phyloP scores from a whole-genome alignment of 2,888 invertebrate species.

The Tachina fera region DNA sequence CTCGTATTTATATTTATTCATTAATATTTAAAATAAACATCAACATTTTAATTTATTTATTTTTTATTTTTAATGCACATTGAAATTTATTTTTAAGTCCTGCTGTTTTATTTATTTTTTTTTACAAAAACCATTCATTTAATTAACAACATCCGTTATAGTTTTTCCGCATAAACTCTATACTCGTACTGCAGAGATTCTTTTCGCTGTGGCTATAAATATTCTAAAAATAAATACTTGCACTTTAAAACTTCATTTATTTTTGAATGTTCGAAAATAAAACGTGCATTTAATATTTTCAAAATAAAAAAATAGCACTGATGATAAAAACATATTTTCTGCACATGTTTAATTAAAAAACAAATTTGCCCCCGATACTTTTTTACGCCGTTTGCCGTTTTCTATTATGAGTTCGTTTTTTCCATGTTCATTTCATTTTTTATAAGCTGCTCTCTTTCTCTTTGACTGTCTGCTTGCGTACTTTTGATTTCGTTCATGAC shows the following conservation, averaged over 20 bases:
- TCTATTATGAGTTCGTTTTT: conserved; percentile 23
- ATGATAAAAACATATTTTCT: conserved; percentile 59
- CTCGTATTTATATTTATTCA: too few species aligned
- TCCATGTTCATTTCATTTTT: conserved; percentile 31
- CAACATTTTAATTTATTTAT: too few species aligned
- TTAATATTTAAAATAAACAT: too few species aligned
- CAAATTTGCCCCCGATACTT: conserved; percentile 43
- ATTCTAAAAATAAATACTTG: conserved; percentile 19
- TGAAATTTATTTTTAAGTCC: too few species aligned
- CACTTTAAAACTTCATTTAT: conserved; percentile 34
- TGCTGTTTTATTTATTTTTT: neutral
- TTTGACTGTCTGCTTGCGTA: conserved; percentile 18
- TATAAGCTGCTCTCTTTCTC: conserved; percentile 22
- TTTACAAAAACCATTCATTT: conserved; percentile 13
- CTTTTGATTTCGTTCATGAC: conserved; percentile 57
- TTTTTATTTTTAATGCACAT: too few species aligned
- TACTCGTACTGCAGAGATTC: neutral
- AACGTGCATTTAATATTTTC: conserved; percentile 25
- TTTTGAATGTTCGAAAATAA: conserved; percentile 4
- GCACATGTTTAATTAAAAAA: conserved; percentile 69
- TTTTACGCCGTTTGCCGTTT: conserved; percentile 27
- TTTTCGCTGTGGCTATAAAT: conserved; percentile 2
- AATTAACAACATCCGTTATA: conserved; percentile 56
- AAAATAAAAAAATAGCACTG: neutral
- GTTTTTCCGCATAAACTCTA: conserved; percentile 12